Evolutionary conservation across 2,113 vertebrate genomes (phyloP).

Genomic region (Cynopterus brachyotis): DNA sequence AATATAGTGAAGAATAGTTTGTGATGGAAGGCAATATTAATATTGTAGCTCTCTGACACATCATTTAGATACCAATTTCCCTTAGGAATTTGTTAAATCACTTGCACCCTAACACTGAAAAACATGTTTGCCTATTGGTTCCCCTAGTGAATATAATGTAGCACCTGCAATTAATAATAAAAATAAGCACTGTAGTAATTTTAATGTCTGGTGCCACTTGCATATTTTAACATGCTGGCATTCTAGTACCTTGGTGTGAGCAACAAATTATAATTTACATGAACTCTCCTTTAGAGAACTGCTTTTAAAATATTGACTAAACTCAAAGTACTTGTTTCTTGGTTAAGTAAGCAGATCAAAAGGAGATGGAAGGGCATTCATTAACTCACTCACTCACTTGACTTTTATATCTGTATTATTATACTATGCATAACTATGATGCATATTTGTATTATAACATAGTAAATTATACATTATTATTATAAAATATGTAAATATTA

Average conservation of each 20-base stretch:
- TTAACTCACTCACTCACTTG: not conserved
- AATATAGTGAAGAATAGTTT: not conserved
- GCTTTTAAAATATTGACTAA: conserved; percentile 48
- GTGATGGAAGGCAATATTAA: not conserved
- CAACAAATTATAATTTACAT: conserved; percentile 46
- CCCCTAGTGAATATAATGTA: conserved; percentile 20
- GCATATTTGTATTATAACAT: not conserved
- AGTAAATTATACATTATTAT: not conserved
- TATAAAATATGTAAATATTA: not conserved
- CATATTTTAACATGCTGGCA: conserved; percentile 46
- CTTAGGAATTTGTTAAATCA: conserved; percentile 39
- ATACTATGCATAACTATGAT: no score
- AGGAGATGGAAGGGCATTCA: not conserved
- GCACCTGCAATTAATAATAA: conserved; percentile 50
- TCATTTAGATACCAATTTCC: conserved; percentile 8
- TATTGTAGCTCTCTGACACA: not conserved
- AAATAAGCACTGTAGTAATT: conserved; percentile 45
- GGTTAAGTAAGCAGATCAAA: conserved; percentile 10
- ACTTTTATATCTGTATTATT: not conserved
- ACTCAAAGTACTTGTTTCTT: not conserved
- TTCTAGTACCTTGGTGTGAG: conserved; percentile 37
- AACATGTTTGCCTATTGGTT: conserved; percentile 34
- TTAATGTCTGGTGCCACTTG: conserved; percentile 20
- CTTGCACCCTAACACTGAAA: not conserved
- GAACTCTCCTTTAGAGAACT: conserved; percentile 8